Percentiles rank a stretch among this genome's conserved stretches.
Conservation (phyloP, 2,888 invertebrate genomes). For the Drosophila paramelanica region DNA sequence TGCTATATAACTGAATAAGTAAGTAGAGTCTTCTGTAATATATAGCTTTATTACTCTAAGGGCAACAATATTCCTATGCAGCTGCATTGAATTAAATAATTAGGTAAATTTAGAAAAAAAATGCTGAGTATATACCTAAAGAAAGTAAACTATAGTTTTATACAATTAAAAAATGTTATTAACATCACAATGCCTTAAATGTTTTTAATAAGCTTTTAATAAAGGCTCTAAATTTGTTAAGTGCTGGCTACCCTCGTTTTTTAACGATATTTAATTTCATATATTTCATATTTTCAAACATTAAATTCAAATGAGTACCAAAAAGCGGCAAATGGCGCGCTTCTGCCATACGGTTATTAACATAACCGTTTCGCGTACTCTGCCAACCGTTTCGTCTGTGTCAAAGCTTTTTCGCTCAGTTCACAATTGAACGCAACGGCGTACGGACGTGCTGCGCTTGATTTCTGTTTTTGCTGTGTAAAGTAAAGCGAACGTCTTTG, state of each 20-base stretch:
- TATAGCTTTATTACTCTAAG: background rate
- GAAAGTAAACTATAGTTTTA: background rate
- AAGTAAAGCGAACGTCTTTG: conserved; percentile 32
- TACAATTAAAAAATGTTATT: background rate
- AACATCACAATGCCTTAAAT: background rate
- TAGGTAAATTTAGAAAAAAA: conserved; percentile 7
- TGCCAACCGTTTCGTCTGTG: conserved; percentile 38
- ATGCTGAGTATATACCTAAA: background rate
- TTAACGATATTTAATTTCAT: background rate
- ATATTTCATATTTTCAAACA: background rate
- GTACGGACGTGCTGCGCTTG: conserved; percentile 40
- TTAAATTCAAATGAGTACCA: background rate
- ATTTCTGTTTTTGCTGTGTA: conserved; percentile 16
- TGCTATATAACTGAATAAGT: conserved; percentile 3
- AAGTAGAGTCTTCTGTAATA: conserved; percentile 4
- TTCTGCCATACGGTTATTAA: conserved; percentile 7
- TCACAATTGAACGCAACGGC: conserved; percentile 37
- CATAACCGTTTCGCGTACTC: conserved; percentile 41
- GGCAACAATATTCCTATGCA: conserved; percentile 35
- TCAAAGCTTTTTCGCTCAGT: conserved; percentile 49
- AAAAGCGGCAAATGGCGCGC: conserved; percentile 14
- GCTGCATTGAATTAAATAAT: conserved; percentile 19
- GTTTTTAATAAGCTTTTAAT: background rate
- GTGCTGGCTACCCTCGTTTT: conserved; percentile 1
- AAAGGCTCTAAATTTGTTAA: background rate